Evolutionary conservation across 2,888 invertebrate genomes (phyloP).

Genomic region (Amphipoea lucens): DNA sequence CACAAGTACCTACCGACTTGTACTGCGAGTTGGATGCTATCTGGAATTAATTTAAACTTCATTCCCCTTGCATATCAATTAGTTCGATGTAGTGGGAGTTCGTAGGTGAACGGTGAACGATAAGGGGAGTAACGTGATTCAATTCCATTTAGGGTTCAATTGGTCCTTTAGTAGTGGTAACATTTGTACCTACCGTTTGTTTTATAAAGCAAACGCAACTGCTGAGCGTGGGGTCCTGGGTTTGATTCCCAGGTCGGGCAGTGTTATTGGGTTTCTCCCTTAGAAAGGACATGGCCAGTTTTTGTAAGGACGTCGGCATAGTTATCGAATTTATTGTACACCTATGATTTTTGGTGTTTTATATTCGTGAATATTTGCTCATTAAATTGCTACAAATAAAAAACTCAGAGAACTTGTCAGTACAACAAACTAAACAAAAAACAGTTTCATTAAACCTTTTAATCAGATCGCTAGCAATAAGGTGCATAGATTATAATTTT

Average conservation of each 20-base stretch:
- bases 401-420: no score
- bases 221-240: neutral
- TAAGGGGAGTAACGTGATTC: conserved; percentile 68
- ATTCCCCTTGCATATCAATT: conserved; percentile 78
- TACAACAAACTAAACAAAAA: no score
- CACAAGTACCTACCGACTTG: conserved; percentile 24
- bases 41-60: conserved; percentile 80
- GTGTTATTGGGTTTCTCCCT: neutral
- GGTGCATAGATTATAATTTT: no score
- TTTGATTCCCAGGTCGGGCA: neutral
- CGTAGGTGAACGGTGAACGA: conserved; percentile 62
- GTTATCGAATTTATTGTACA: no score
- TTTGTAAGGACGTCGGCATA: no score
- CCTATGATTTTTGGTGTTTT: no score
- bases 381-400: no score
- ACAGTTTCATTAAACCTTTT: no score
- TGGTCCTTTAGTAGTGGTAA: neutral
- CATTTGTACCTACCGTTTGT: neutral
- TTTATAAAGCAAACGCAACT: neutral
- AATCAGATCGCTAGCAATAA: no score
- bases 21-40: conserved; percentile 66
- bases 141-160: conserved; percentile 50
- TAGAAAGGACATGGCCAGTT: no score
- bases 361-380: no score
- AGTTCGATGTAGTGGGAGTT: conserved; percentile 70